A percentile compares a stretch with the other conserved stretches of the same genome.
Conservation (phyloP, 2,113 vertebrate genomes). For the Meles meles region DNA sequence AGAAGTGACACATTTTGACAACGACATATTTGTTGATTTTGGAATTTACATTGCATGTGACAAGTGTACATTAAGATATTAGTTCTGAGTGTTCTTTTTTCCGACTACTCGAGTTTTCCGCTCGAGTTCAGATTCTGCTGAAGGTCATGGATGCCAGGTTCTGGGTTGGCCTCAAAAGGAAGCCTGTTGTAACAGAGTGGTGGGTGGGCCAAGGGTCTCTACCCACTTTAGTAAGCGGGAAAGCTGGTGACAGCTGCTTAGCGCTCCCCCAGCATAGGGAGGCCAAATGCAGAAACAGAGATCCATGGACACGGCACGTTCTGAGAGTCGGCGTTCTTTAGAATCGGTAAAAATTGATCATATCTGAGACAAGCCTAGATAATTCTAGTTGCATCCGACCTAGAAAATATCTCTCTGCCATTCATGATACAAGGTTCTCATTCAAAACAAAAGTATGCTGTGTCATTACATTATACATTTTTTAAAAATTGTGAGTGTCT, state of each 20-base stretch:
- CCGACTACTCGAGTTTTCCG: neutral
- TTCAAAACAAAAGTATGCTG: fast-evolving
- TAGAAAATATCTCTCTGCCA: neutral
- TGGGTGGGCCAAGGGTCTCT: neutral
- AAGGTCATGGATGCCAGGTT: fast-evolving
- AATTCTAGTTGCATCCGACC: neutral
- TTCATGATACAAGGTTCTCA: neutral
- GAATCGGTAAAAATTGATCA: neutral
- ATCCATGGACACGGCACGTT: fast-evolving
- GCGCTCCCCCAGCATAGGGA: neutral
- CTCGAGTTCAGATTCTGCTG: neutral
- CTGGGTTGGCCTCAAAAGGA: fast-evolving
- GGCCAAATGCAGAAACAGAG: fast-evolving
- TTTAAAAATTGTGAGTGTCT: neutral
- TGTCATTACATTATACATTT: neutral
- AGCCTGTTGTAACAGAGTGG: fast-evolving
- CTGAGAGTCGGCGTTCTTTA: neutral
- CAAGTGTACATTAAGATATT: slow-evolving; percentile 63
- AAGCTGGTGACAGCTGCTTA: fast-evolving
- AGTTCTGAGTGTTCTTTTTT: slow-evolving; percentile 31
- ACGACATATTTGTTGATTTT: slow-evolving; percentile 73
- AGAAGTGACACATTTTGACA: slow-evolving; percentile 77
- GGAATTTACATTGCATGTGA: slow-evolving; percentile 63
- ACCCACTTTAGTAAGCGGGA: fast-evolving
- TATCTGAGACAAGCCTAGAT: too few relatives aligned